Evolutionary conservation across 1,140 invertebrate species (phyloP).

Genomic region (Hestina assimilis): DNA sequence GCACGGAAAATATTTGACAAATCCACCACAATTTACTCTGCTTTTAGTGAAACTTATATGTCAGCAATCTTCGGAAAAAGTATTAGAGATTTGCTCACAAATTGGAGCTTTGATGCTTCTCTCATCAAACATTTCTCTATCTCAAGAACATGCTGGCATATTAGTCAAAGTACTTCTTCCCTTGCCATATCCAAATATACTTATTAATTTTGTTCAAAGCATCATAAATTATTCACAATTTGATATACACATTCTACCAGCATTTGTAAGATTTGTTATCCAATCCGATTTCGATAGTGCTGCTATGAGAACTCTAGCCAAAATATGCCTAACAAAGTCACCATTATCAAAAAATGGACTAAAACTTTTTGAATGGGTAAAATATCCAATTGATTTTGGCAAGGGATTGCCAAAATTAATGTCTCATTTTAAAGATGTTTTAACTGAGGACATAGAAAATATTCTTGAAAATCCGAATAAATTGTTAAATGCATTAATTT

Average conservation of each 20-base stretch:
- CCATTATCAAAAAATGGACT: constrained; percentile 81
- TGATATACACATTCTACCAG: constrained; percentile 85
- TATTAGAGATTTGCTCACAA: constrained; percentile 78
- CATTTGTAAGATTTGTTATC: constrained; percentile 82
- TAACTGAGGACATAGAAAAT: constrained; percentile 54
- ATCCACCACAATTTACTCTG: constrained; percentile 77
- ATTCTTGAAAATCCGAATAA: constrained; percentile 66
- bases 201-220: constrained; percentile 82
- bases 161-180: constrained; percentile 81
- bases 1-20: constrained; percentile 81
- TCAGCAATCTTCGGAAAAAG: constrained; percentile 71
- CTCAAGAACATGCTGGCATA: constrained; percentile 84
- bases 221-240: constrained; percentile 84
- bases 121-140: constrained; percentile 80
- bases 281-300: constrained; percentile 75
- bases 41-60: constrained; percentile 79
- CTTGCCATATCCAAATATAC: constrained; percentile 76
- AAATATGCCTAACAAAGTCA: constrained; percentile 83
- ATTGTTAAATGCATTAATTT: constrained; percentile 79
- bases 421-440: constrained; percentile 50
- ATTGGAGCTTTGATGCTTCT: constrained; percentile 80
- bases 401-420: constrained; percentile 55
- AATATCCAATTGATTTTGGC: constrained; percentile 82
- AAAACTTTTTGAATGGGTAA: constrained; percentile 81
- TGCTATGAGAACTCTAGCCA: constrained; percentile 81